Evolutionary conservation across 2,888 invertebrate genomes (phyloP), one percentile per base, ranked within the genome.

Genomic region (Yponomeuta plumbellus): DNA sequence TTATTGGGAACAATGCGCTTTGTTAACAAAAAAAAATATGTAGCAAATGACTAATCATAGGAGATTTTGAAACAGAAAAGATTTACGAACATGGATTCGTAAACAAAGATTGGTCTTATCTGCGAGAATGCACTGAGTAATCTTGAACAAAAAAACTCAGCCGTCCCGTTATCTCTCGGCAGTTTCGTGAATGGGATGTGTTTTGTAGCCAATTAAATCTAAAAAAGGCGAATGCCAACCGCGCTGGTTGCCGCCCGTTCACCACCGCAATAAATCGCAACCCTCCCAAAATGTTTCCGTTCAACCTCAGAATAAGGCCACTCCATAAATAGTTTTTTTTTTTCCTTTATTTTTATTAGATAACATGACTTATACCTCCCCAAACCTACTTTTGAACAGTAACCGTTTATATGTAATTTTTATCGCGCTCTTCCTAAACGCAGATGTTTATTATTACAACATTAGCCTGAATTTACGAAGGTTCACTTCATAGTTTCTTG

Each of bases 131-230:
- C 66, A 22, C 63, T 58, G 44, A 58, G n/a, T 68, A 71, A 74
- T 73, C 71, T 69, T 69, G 70, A 71, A 71, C 59, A 61, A 68
- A 74, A 74, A 77, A 34, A 34, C 34, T 75, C 71, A 70, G 71
- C 72, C 68, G 69, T 77, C 74, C 80, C 80, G 80, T 81, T 85
- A 85, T 86, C 86, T 79, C 74, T 74, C 71, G 73, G 57, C 40
- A 74, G 83, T 84, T 84, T 84, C 78, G 75, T 82, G 81, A 84
- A 87, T 85, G 83, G 84, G 80, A 79, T 82, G 81, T 82, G 81
- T 90, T 91, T 91, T 91, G 90, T 90, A 89, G 81, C 85, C 87
- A 89, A 90, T 90, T 90, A 90, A 85, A 84, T 79, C 57, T 56
- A 57, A 65, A 44, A 67, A 66, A 66, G 52, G 78, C 79, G 83